Conservation (phyloP, 2,888 invertebrate genomes). For the Brachylomia viminalis region DNA sequence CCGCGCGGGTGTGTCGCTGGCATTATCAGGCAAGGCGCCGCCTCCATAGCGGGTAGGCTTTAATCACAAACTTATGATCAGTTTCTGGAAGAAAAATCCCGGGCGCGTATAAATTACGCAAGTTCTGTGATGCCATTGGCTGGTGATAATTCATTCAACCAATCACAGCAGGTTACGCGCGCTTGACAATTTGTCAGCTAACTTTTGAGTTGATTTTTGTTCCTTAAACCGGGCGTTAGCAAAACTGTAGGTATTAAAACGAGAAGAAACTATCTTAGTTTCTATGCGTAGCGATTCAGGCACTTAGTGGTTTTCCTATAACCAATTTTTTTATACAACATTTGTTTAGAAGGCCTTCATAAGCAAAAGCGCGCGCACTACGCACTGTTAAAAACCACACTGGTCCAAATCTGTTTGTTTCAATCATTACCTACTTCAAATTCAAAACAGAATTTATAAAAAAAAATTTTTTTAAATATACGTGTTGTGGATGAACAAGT, state of each 20-base stretch:
- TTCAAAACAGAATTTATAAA: not conserved
- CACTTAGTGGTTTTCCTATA: not conserved
- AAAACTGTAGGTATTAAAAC: not conserved
- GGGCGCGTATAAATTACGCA: not conserved
- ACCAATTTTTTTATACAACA: not conserved
- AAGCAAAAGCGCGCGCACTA: slow-evolving; percentile 6
- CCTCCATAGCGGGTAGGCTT: too few species aligned
- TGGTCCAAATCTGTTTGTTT: slow-evolving; percentile 5
- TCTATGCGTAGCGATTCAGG: not conserved
- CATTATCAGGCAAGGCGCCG: too few species aligned
- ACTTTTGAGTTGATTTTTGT: slow-evolving; percentile 9
- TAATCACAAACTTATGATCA: not conserved
- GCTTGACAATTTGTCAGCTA: not conserved
- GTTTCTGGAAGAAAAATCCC: not conserved
- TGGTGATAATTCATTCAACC: not conserved
- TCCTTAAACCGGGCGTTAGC: not conserved
- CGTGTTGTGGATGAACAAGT: not conserved
- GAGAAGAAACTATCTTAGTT: not conserved
- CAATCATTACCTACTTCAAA: not conserved
- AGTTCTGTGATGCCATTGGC: not conserved
- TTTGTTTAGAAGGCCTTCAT: not conserved
- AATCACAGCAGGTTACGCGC: not conserved
- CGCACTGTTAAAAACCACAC: slow-evolving; percentile 37
- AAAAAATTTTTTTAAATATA: not conserved
- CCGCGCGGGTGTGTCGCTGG: too few species aligned